phyloP scores from a whole-genome alignment of 2,113 vertebrate species.

The Myrmecobius fasciatus region DNA sequence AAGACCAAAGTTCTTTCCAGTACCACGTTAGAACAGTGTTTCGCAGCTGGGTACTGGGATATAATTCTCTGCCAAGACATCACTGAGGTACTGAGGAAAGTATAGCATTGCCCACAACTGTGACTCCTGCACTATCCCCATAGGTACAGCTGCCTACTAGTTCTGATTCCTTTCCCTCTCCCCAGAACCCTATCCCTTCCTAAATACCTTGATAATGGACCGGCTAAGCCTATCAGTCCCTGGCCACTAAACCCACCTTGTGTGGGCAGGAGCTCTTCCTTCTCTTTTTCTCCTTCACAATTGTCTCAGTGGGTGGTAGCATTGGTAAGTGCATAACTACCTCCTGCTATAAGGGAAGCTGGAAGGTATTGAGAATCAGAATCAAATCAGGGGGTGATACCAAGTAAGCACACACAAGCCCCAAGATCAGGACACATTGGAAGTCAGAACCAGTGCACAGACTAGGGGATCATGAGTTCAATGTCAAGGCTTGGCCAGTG shows the following conservation, averaged over 20 bases:
- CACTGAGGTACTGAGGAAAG: not conserved
- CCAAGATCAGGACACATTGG: not conserved
- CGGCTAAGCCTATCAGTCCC: not conserved
- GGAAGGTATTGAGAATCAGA: not conserved
- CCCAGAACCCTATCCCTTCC: not conserved
- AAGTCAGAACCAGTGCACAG: not conserved
- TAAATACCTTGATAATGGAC: not conserved
- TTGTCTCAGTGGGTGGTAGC: not conserved
- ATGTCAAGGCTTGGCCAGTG: not conserved
- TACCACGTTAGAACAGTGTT: not conserved
- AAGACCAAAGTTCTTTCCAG: not conserved
- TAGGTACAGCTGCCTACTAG: not conserved
- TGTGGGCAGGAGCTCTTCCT: not conserved
- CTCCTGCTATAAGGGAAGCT: not conserved
- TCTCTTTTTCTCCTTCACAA: not conserved
- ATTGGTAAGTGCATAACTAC: not conserved
- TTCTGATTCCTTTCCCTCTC: not conserved
- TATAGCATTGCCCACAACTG: not conserved
- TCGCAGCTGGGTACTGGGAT: not conserved
- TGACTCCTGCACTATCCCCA: not conserved
- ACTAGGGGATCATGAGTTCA: not conserved
- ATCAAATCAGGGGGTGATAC: not conserved
- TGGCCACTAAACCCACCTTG: not conserved
- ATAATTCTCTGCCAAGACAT: not conserved
- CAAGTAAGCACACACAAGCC: not conserved